Percentiles rank a stretch among this genome's conserved stretches.
Conservation (phyloP, 2,113 vertebrate genomes). For the Vireo altiloquus region DNA sequence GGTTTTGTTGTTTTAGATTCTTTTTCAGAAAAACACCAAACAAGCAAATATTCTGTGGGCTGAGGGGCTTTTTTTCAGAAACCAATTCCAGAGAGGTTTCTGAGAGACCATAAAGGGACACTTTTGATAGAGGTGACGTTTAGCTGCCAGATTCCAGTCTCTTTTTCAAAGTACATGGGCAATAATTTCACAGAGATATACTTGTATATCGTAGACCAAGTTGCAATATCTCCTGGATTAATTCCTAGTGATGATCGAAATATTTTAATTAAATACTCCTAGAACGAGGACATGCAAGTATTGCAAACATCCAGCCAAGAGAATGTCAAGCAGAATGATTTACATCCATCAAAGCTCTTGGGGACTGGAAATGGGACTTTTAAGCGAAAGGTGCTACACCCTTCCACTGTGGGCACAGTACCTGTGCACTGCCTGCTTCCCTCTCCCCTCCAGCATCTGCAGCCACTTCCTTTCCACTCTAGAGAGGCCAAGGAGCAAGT, state of each 20-base stretch:
- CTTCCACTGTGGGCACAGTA: accelerated
- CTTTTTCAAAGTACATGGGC: not conserved
- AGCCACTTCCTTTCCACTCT: not conserved
- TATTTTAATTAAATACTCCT: not conserved
- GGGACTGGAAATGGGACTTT: not conserved
- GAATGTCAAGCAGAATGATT: not conserved
- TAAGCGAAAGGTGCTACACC: not conserved
- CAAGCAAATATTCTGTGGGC: not conserved
- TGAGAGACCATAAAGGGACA: not conserved
- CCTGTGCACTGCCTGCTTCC: not conserved
- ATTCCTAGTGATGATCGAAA: not conserved
- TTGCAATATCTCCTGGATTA: not conserved
- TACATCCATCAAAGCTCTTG: not conserved
- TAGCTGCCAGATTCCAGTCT: not conserved
- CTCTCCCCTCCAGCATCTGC: not conserved
- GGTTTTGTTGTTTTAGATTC: not conserved
- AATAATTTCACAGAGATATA: not conserved
- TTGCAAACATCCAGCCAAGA: not conserved
- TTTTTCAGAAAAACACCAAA: not conserved
- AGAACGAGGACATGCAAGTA: not conserved
- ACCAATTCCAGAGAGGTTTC: not conserved
- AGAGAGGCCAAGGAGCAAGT: not conserved
- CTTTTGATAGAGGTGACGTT: not conserved
- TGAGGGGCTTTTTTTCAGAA: not conserved
- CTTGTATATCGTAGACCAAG: not conserved